A percentile compares a stretch with the other conserved stretches of the same genome.
These are phyloP conservation scores for Protonemura montana DNA, from an alignment of 2,888 invertebrate genomes.

Conservation along the genomic window DNA sequence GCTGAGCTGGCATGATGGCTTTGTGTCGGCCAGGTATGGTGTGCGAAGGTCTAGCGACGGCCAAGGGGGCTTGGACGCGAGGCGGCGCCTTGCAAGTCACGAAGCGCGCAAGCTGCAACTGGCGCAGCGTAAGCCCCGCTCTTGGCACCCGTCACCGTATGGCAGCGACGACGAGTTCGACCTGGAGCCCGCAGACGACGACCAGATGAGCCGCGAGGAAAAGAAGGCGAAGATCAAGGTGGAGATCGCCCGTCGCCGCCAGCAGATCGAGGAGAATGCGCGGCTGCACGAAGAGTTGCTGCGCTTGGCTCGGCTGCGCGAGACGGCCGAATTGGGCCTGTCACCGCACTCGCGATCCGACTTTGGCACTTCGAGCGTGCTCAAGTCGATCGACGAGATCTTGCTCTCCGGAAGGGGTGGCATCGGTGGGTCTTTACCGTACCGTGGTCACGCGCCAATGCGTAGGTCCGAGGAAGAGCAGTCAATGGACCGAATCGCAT, in stretches of 20 bases:
- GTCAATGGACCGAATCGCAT: constrained; percentile 60
- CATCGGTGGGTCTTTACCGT: constrained; percentile 50
- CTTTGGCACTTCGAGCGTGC: constrained; percentile 54
- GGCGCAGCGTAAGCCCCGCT: constrained; percentile 57
- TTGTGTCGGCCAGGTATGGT: constrained; percentile 52
- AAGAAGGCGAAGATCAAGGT: constrained; percentile 67
- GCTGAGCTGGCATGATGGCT: constrained; percentile 35
- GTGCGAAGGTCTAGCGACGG: constrained; percentile 55
- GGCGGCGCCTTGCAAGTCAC: constrained; percentile 51
- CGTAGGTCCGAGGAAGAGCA: constrained; percentile 58
- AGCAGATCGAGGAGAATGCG: constrained; percentile 67
- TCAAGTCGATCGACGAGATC: constrained; percentile 60
- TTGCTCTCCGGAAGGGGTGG: constrained; percentile 54
- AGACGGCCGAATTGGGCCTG: constrained; percentile 56
- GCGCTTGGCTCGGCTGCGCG: constrained; percentile 58
- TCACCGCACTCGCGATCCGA: constrained; percentile 48
- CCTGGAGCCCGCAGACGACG: constrained; percentile 63
- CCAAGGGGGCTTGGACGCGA: constrained; percentile 50
- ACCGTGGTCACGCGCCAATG: constrained; percentile 49
- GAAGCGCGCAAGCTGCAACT: constrained; percentile 51
- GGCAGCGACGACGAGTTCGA: constrained; percentile 56
- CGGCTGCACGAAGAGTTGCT: constrained; percentile 62
- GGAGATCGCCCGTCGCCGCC: constrained; percentile 68
- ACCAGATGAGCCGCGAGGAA: constrained; percentile 64
- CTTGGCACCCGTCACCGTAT: constrained; percentile 64